A percentile compares a stretch with the other conserved stretches of the same genome.
These are phyloP conservation scores for Astropecten irregularis DNA, from an alignment of 53 echinoderm and acorn worm species.

Conservation along the genomic window DNA sequence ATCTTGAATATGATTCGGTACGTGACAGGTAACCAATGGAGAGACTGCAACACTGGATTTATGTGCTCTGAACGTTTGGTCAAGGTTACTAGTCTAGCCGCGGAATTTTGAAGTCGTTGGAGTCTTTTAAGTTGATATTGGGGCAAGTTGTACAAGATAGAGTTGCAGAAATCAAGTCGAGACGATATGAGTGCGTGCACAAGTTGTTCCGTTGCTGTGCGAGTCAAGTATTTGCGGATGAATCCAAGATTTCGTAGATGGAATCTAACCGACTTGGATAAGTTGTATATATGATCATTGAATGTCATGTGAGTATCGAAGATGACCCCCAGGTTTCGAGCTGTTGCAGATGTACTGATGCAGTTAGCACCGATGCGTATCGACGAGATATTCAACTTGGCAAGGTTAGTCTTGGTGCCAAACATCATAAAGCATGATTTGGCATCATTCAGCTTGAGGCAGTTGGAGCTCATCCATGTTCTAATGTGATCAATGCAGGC, in stretches of 20 bases:
- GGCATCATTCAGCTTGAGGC: conserved; percentile 32
- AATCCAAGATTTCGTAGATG: not conserved
- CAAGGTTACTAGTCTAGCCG: not conserved
- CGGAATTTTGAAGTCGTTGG: not conserved
- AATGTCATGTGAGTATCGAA: conserved; percentile 43
- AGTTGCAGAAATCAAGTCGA: conserved; percentile 7
- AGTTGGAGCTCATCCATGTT: conserved; percentile 32
- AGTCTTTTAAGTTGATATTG: conserved; percentile 11
- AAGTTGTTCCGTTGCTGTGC: conserved; percentile 25
- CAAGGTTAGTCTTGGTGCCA: conserved; percentile 14
- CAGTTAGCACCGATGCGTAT: conserved; percentile 1
- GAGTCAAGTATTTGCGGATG: not conserved
- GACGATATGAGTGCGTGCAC: conserved; percentile 14
- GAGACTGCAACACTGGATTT: not conserved
- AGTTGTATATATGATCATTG: conserved; percentile 25
- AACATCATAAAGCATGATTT: conserved; percentile 16
- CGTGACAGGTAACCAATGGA: conserved; percentile 10
- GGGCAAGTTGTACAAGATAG: conserved; percentile 5
- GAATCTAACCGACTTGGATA: conserved; percentile 24
- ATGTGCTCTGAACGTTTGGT: conserved; percentile 13
- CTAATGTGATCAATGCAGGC: conserved; percentile 41
- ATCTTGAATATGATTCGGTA: not conserved
- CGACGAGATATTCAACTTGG: not conserved
- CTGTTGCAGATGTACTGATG: conserved; percentile 16
- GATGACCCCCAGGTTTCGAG: conserved; percentile 31